Evolutionary conservation across 1,140 invertebrate species (phyloP).

Genomic region (Vanessa tameamea): DNA sequence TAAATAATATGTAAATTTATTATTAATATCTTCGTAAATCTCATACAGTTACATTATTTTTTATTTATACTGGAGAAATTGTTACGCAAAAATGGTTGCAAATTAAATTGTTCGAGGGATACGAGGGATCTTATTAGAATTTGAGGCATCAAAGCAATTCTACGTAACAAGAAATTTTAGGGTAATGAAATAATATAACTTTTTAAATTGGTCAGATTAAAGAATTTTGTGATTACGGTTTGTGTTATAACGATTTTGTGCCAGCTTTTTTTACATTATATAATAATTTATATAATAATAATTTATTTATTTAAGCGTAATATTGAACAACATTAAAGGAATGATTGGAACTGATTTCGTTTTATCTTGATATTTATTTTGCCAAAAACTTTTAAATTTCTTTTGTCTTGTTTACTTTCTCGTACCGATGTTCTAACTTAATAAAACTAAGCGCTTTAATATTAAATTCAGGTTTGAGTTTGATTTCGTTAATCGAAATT

Average conservation of each 20-base stretch:
- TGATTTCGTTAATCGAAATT: too few relatives aligned
- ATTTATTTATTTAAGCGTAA: too few relatives aligned
- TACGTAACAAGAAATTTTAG: neutral
- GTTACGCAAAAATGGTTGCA: neutral
- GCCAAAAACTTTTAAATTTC: too few relatives aligned
- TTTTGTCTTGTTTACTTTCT: too few relatives aligned
- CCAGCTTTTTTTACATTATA: neutral
- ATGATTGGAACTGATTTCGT: too few relatives aligned
- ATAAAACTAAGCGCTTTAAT: too few relatives aligned
- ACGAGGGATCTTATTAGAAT: neutral
- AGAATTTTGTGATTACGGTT: neutral
- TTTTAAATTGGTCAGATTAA: neutral
- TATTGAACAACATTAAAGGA: too few relatives aligned
- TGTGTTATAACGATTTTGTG: neutral
- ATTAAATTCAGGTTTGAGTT: too few relatives aligned
- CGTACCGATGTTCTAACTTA: too few relatives aligned
- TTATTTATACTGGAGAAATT: neutral
- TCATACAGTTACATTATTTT: neutral
- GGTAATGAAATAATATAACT: neutral
- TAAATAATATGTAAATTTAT: neutral
- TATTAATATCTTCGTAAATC: neutral
- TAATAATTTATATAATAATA: too few relatives aligned
- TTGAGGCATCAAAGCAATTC: neutral
- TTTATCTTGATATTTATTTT: too few relatives aligned
- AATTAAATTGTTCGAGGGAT: constrained; percentile 8